Base-by-base conservation (phyloP, 2,888 invertebrate genomes). In the Pseudolycoriella hygida region DNA sequence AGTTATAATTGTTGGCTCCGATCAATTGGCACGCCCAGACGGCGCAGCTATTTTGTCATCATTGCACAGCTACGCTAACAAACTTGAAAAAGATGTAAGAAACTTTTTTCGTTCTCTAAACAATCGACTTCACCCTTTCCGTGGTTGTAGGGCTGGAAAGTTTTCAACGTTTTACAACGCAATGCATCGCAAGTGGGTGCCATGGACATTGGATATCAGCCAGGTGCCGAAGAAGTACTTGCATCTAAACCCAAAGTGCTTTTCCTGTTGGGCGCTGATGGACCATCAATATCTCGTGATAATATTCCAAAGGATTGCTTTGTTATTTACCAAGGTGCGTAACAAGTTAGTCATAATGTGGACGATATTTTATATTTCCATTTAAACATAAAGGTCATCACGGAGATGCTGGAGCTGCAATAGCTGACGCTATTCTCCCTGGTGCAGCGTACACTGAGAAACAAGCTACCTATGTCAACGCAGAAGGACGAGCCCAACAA, bases 361-460 rank as follows among this genome's bases (percentile, higher is more conserved):
- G 37, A 37, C 32, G 47, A 20, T 44, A 19, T 17, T 17, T 37
- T 12, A 44, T 17, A 17, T 10, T 11, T 39, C 17, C 11, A 39
- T 17, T 17, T 17, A 3, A 15, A 17, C 17, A 10, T 18, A 18
- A n/a, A 86, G 89, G 92, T 44, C 94, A 94, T 68, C 97, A 97
- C 67, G 98, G 98, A 48, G 98, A 99, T 66, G 71, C 67, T 48
- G 97, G 97, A 45, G 98, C 97, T 1, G 66, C 75, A 37, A 80
- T 90, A 51, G 97, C 98, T 32, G 94, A 98, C 67, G 77, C 88
- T 2, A 76, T 98, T 47, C 67, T 98, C 11, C 93, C 98, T 2
- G 90, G 96, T 49, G 92, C 93, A 5, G 96, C 98, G 0, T 99
- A 97, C 67, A 98, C 98, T 0, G 98, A 98, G 72, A 98, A 98